Percentiles rank a stretch among this genome's conserved stretches.
Conservation (phyloP, 2,113 vertebrate species). For the Jacana jacana region DNA sequence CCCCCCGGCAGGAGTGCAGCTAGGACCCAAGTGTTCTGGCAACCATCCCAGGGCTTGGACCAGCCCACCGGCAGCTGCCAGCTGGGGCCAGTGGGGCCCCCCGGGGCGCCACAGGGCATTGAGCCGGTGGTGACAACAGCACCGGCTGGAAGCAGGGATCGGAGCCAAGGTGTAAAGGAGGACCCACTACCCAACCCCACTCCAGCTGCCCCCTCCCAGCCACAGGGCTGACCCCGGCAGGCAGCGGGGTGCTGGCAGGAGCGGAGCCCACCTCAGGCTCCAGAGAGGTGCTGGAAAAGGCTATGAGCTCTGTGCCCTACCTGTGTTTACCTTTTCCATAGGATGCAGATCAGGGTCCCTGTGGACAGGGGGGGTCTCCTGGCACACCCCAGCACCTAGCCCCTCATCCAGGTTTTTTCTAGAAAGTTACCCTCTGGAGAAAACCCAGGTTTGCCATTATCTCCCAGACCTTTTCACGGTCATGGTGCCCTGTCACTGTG, state of each 20-base stretch:
- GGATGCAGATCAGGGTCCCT: background rate
- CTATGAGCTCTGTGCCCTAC: rapidly evolving
- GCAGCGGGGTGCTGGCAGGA: background rate
- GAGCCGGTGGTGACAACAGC: rapidly evolving
- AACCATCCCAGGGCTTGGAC: background rate
- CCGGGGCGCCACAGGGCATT: background rate
- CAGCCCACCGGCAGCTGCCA: background rate
- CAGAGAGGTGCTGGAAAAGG: background rate
- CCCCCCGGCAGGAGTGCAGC: background rate
- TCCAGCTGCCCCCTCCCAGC: background rate
- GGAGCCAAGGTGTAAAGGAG: background rate
- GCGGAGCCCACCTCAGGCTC: rapidly evolving
- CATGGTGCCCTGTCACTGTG: background rate
- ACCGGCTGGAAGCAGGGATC: background rate
- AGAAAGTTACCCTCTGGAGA: background rate
- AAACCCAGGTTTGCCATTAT: background rate
- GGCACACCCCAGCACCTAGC: background rate
- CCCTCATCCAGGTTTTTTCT: background rate
- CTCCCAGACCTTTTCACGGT: background rate
- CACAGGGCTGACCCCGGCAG: rapidly evolving
- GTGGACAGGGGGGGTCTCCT: background rate
- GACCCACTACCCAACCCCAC: background rate
- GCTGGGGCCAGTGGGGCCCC: background rate
- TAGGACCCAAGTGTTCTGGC: background rate
- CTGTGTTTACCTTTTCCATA: background rate